A percentile compares a stretch with the other conserved stretches of the same genome.
phyloP scores from a whole-genome alignment of 2,797 vertebrate genomes.

The Cephalopachus bancanus region DNA sequence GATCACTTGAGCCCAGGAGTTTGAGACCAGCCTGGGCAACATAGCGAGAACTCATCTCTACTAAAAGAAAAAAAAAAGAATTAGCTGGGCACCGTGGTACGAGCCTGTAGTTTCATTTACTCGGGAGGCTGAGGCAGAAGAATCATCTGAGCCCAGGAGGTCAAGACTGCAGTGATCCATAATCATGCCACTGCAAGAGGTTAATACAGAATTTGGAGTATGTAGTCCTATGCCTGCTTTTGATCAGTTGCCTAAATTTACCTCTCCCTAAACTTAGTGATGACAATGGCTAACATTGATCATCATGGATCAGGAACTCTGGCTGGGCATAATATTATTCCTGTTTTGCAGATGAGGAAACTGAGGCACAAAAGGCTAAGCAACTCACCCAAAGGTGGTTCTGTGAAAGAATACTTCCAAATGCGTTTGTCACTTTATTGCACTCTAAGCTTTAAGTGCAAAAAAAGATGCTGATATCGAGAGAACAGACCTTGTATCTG shows the following conservation, averaged over 20 bases:
- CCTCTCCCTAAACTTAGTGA: not conserved
- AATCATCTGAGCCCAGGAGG: too few species aligned
- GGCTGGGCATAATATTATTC: not conserved
- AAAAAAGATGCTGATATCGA: not conserved
- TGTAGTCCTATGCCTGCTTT: not conserved
- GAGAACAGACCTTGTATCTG: not conserved
- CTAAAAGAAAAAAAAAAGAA: too few species aligned
- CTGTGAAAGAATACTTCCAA: not conserved
- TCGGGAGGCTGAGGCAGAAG: too few species aligned
- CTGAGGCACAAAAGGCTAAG: not conserved
- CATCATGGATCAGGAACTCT: not conserved
- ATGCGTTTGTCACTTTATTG: not conserved
- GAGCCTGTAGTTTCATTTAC: too few species aligned
- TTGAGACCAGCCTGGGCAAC: too few species aligned
- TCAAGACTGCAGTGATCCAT: too few species aligned
- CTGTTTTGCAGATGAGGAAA: constrained; percentile 14
- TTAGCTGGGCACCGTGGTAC: too few species aligned
- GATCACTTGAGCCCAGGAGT: too few species aligned
- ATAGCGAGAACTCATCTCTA: too few species aligned
- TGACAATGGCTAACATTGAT: not conserved
- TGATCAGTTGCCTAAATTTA: constrained; percentile 10
- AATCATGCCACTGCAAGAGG: too few species aligned
- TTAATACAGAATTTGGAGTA: not conserved
- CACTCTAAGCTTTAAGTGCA: not conserved
- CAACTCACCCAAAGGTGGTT: not conserved